Evolutionary conservation across 2,888 invertebrate species (phyloP), one percentile per base, ranked within the genome.

Genomic region (Branchellion lobata): DNA sequence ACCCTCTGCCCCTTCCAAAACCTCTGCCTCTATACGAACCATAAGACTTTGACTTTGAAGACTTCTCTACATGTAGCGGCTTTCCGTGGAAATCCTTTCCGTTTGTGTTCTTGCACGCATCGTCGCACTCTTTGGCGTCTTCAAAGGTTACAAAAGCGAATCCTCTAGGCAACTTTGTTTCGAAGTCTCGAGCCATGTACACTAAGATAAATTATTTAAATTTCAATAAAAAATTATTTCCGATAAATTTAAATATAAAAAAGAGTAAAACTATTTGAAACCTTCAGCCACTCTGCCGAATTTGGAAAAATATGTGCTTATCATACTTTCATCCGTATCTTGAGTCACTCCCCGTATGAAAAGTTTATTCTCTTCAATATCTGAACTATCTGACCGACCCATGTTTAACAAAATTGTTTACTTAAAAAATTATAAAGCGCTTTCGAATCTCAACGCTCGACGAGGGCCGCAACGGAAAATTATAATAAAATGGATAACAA

Each of bases 211-310:
- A 27, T 31, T 69, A 18, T 8, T 69, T 5, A 33, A 69, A 21
- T 29, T n/a, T n/a, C n/a, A n/a, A n/a, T n/a, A n/a, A 14, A 14
- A 51, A 51, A 51, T 14, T 14, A 51, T 51, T 14, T 14, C 21
- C 53, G 53, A 14, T 51, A n/a, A n/a, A 69, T 31, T 69, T 33
- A 3, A 29, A 27, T 65, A 27, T 33, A 29, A 11, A 31, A 11
- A 36, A 33, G 3, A 34, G 21, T 47, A 73, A 73, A 36, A 36
- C 29, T n/a, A 36, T 31, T 31, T 40, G 27, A 36, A 29, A 77
- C 77, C 77, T 77, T 77, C 77, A 24, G 77, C 34, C n/a, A 77
- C 77, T 77, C 77, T 57, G 29, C 77, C 77, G n/a, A 34, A 77
- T 33, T 77, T 77, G 1, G 61, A 33, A 53, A 77, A 77, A 34